Evolutionary conservation across 2,888 invertebrate species (phyloP), one percentile per base, ranked within the genome.

Genomic region (Hirtodrosophila duncani): DNA sequence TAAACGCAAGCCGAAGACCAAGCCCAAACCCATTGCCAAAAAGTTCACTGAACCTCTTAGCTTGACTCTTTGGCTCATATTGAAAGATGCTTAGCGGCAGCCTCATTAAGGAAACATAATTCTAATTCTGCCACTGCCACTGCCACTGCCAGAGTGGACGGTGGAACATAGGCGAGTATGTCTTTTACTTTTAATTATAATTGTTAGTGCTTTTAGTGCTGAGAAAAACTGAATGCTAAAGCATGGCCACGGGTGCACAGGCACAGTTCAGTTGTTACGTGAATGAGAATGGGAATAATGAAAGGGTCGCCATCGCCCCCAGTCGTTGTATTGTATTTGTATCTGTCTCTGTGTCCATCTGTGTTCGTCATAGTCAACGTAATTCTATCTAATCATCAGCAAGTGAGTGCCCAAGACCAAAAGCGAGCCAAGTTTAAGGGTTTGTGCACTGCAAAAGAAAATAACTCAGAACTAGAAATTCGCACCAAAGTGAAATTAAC

Each of bases 91-190:
- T 78, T 81, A 67, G 59, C 65, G 48, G 58, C 57, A 49, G 44
- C 34, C 59, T 79, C 79, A 81, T 77, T 77, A 78, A 70, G 75
- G 81, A 78, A 77, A 74, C 79, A 81, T 78, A 79, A 81, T 81
- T 78, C 71, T 70, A 67, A 78, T 80, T 77, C 57, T 58, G 37
- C 53, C 43, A 49, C 30, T 46, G 29, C 13, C 17, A 14, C 33
- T 33, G 33, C 18, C 33, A 10, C 43, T 24, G 23, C 18, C 30
- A 1, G 8, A 44, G 31, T 43, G 42, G 58, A 53, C 58, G 58
- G 39, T 43, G 49, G 55, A 39, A 37, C 63, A 46, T 13, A 14
- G 37, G 20, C 51, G 60, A 53, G 49, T 66, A 53, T 69, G 33
- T 61, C 53, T 52, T 48, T 53, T 48, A 29, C 72, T 79, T 72